Percentiles rank a stretch among this genome's conserved stretches.
Conservation (phyloP, 2,113 vertebrate genomes). For the Catharus bicknelli region DNA sequence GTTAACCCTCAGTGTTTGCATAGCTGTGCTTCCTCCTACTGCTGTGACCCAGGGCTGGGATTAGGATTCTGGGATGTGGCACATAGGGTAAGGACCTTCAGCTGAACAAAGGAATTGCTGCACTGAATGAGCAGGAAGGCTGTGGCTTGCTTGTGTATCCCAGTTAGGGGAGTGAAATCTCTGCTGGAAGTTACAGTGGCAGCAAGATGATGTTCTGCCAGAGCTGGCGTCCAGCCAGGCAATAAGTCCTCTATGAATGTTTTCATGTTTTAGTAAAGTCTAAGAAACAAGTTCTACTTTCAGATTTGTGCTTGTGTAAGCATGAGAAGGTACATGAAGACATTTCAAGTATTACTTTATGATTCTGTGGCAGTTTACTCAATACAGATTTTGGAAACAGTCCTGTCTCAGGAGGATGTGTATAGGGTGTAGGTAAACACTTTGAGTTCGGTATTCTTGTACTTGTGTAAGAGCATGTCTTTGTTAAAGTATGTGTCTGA, state of each 20-base stretch:
- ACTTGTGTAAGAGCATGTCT: neutral
- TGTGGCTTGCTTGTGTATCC: neutral
- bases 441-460: neutral
- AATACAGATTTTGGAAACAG: neutral
- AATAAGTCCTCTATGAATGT: neutral
- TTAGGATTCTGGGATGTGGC: neutral
- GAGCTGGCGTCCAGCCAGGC: neutral
- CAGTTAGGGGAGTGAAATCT: neutral
- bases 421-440: neutral
- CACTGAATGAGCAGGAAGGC: neutral
- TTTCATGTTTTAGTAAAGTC: neutral
- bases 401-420: neutral
- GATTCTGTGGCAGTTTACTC: neutral
- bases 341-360: neutral
- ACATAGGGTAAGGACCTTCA: neutral
- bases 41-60: neutral
- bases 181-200: neutral
- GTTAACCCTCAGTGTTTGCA: fast-evolving
- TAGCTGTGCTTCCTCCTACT: neutral
- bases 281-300: neutral
- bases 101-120: neutral
- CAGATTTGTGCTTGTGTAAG: neutral
- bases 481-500: neutral
- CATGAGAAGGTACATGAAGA: neutral
- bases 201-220: neutral